Evolutionary conservation across 2,797 vertebrate species (phyloP).

Genomic region (Cryptoblepharus egeriae): DNA sequence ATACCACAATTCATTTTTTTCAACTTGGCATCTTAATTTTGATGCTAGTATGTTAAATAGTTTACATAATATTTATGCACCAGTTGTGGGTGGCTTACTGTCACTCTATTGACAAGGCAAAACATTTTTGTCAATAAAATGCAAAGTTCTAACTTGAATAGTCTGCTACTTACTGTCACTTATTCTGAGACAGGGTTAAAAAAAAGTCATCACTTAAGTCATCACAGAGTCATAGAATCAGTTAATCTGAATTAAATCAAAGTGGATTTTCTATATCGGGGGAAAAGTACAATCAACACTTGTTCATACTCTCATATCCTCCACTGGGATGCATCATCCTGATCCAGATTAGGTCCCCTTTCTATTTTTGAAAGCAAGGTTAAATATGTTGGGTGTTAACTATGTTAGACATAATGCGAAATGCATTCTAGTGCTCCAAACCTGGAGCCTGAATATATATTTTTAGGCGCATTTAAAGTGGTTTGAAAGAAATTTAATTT

Average conservation of each 20-base stretch:
- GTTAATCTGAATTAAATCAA: constrained; percentile 36
- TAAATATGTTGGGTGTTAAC: too few species aligned
- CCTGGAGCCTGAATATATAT: not conserved
- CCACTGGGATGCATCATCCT: too few species aligned
- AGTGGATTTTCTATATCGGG: constrained; percentile 23
- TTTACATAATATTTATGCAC: constrained; percentile 62
- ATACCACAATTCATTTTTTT: constrained; percentile 60
- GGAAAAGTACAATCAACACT: constrained; percentile 9
- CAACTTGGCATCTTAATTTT: constrained; percentile 46
- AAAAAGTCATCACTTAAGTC: constrained; percentile 1
- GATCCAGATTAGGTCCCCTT: too few species aligned
- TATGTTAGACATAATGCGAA: too few species aligned
- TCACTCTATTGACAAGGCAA: constrained; percentile 56
- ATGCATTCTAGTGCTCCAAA: too few species aligned
- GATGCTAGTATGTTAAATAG: constrained; percentile 58
- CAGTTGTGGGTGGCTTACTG: constrained; percentile 56
- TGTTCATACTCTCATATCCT: not conserved
- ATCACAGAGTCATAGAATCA: constrained; percentile 27
- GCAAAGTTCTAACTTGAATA: constrained; percentile 22
- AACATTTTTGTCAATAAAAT: constrained; percentile 43
- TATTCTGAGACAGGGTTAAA: constrained; percentile 3
- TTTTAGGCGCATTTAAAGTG: not conserved
- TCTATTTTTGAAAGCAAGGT: too few species aligned
- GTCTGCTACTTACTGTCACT: constrained; percentile 46
- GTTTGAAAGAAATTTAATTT: not conserved